phyloP scores from a whole-genome alignment of 2,797 vertebrate species.

The Eurystomus glaucurus region DNA sequence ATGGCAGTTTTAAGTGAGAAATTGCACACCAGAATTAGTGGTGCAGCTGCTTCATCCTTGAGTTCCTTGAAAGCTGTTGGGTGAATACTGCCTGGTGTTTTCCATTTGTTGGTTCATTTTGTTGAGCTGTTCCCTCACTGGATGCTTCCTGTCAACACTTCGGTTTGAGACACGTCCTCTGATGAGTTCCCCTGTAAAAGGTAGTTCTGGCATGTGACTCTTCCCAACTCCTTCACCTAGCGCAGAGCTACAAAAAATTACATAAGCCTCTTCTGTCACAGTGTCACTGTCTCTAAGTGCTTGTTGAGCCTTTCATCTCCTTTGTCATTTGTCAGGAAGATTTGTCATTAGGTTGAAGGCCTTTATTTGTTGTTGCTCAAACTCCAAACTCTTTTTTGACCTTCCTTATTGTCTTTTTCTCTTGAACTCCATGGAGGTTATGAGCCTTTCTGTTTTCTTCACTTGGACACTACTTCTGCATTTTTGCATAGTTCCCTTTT shows the following conservation, averaged over 20 bases:
- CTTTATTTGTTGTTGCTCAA: background rate
- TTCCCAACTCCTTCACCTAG: background rate
- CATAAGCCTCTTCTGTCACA: background rate
- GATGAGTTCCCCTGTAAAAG: background rate
- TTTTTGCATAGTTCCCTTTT: background rate
- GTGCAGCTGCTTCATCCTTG: background rate
- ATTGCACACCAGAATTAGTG: background rate
- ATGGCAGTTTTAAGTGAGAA: background rate
- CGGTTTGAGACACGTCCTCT: background rate
- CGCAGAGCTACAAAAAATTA: background rate
- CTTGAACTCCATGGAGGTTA: background rate
- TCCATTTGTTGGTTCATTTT: background rate
- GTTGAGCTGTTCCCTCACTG: background rate
- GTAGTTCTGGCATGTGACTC: background rate
- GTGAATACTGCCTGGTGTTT: background rate
- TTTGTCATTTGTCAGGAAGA: background rate
- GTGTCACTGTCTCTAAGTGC: background rate
- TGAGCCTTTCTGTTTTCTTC: background rate
- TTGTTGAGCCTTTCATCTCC: background rate
- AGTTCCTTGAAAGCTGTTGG: background rate
- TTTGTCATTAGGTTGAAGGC: background rate
- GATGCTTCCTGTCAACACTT: background rate
- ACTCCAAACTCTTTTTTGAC: background rate
- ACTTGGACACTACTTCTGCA: background rate
- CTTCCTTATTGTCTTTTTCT: background rate